A percentile compares a stretch with the other conserved stretches of the same genome.
Conservation (phyloP, 2,113 vertebrate genomes). For the Anoura caudifer region DNA sequence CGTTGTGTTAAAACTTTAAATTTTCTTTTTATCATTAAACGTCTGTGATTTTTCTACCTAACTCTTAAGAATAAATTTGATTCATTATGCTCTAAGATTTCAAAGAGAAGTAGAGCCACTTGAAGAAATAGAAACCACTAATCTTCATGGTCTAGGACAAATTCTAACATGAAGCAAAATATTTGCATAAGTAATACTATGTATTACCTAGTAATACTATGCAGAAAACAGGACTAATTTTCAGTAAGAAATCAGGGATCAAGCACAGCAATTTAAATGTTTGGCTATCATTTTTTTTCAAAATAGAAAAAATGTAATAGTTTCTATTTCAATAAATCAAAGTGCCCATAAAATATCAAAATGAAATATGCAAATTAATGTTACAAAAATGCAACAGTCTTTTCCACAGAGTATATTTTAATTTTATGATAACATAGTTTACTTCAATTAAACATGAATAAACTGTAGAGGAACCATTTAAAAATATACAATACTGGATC, state of each 20-base stretch:
- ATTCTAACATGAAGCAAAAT: neutral
- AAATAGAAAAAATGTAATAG: neutral
- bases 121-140: neutral
- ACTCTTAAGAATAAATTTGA: neutral
- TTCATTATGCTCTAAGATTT: neutral
- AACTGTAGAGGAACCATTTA: neutral
- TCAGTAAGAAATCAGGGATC: neutral
- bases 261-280: neutral
- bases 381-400: neutral
- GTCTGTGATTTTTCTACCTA: neutral
- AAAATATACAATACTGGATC: neutral
- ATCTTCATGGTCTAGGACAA: neutral
- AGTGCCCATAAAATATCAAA: neutral
- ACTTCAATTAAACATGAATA: neutral
- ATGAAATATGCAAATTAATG: neutral
- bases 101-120: neutral
- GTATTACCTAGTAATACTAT: too few relatives aligned
- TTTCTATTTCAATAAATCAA: neutral
- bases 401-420: neutral
- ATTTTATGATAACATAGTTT: neutral
- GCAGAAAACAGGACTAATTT: neutral
- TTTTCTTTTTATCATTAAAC: neutral
- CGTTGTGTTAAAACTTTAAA: neutral
- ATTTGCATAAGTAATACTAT: neutral
- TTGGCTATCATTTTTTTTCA: neutral